A percentile compares a stretch with the other conserved stretches of the same genome.
phyloP scores from a whole-genome alignment of 2,113 vertebrate genomes.

The cat (Felis catus) region DNA sequence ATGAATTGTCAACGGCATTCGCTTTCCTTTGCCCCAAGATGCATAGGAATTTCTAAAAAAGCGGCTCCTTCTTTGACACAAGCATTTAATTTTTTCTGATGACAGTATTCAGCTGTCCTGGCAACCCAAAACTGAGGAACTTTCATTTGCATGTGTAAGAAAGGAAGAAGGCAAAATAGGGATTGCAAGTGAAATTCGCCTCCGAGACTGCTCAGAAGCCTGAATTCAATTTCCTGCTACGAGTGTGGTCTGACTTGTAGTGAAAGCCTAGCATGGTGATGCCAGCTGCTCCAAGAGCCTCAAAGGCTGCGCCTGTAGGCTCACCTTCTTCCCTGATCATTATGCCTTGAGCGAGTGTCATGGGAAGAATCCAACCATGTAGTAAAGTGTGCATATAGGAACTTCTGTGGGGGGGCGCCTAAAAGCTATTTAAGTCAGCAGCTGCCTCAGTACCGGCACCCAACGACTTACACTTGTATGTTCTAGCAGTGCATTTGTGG shows the following conservation, averaged over 20 bases:
- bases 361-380: slow-evolving; percentile 2
- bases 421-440: not conserved
- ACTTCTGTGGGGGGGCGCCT: not conserved
- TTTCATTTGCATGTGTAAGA: slow-evolving; percentile 60
- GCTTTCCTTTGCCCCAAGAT: not conserved
- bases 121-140: slow-evolving; percentile 13
- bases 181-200: not conserved
- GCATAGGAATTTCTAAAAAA: slow-evolving; percentile 3
- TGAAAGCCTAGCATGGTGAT: not conserved
- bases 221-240: not conserved
- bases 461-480: not conserved
- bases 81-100: slow-evolving; percentile 58
- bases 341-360: not conserved
- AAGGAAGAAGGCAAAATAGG: slow-evolving; percentile 10
- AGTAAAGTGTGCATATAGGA: not conserved
- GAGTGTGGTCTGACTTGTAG: not conserved
- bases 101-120: slow-evolving; percentile 51
- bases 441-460: not conserved
- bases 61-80: not conserved
- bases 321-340: slow-evolving; percentile 18
- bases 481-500: not conserved
- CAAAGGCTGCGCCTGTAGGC: not conserved
- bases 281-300: not conserved
- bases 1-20: not conserved
- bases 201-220: slow-evolving; percentile 39